Evolutionary conservation across 2,797 vertebrate species (phyloP).

Genomic region (Anomalospiza imberbis): DNA sequence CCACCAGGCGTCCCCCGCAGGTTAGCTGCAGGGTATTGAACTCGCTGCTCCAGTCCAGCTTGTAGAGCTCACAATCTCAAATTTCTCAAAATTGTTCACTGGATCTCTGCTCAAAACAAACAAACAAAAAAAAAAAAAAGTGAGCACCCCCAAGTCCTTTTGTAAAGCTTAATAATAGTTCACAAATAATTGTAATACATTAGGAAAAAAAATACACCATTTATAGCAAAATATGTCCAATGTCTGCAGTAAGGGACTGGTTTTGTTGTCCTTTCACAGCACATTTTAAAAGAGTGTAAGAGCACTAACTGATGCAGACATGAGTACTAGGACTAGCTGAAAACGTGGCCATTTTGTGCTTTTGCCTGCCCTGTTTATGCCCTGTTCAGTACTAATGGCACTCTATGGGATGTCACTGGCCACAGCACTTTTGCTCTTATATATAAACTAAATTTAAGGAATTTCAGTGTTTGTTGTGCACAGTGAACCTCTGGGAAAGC

Average conservation of each 20-base stretch:
- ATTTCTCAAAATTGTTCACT: not conserved
- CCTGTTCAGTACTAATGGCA: not conserved
- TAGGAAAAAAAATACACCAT: not conserved
- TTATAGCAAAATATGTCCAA: not conserved
- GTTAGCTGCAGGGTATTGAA: not conserved
- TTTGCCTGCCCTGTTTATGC: not conserved
- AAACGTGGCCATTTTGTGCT: not conserved
- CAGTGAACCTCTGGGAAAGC: conserved; percentile 75
- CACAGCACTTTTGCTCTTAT: conserved; percentile 21
- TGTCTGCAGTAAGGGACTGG: not conserved
- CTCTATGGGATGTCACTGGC: not conserved
- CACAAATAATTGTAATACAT: not conserved
- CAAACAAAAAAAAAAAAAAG: not conserved
- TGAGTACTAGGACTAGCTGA: not conserved
- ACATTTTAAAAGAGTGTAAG: not conserved
- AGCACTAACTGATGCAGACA: not conserved
- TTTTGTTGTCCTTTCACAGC: not conserved
- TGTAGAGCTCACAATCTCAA: not conserved
- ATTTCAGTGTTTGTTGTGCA: conserved; percentile 53
- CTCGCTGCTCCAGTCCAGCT: not conserved
- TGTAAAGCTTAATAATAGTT: not conserved
- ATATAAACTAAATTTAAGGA: conserved; percentile 59
- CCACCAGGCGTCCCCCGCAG: not conserved
- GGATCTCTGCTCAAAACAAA: not conserved
- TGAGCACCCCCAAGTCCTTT: not conserved